Base-by-base conservation (phyloP, 92 coral and sea anemone species). In the Siderastrea siderea region DNA sequence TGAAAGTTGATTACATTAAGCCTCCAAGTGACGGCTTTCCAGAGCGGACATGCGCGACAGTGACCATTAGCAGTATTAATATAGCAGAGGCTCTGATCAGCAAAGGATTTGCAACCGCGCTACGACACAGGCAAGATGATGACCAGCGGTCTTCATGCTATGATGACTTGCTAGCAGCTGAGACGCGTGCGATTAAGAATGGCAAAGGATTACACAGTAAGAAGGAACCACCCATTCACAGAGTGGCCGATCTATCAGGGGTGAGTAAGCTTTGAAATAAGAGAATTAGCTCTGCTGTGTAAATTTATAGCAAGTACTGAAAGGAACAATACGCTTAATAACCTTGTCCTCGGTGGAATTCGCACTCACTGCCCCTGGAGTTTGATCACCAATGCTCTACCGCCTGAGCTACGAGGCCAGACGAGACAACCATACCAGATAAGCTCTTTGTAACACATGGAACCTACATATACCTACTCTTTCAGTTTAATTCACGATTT, bases 111-210 rank as follows among this genome's bases (percentile, higher is more conserved):
- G 98, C 96, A 26, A 97, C 98, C 11, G 98, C 94, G 57, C 72
- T 97, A 62, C 98, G 99, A n/a, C 99, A 97, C 86, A 84, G 98
- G 83, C 99, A 97, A 65, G 99, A 97, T 64, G 99, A 97, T 79
- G 99, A 97, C 76, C 98, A 95, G 79, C 86, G 99, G 53, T 97
- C 99, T 50, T 97, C 99, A 7, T 96, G 92, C 77, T 97, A 97
- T 62, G 99, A 97, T 84, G 99, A 97, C 64, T 69, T 97, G 83
- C 68, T 97, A 50, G 94, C 98, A n/a, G 99, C 99, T 19, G 99
- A 97, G 84, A 95, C 99, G 3, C 92, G 99, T 78, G 99, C 99
- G 1, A 87, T 88, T 3, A 97, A 97, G 88, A 97, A 97, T 69
- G 89, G 90, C 46, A 97, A 97, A 86, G 99, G 99, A n/a, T 92